Percentiles rank a stretch among this genome's conserved stretches.
These are phyloP conservation scores for Gila robusta DNA, from an alignment of 2,797 vertebrate genomes.

Conservation along the genomic window DNA sequence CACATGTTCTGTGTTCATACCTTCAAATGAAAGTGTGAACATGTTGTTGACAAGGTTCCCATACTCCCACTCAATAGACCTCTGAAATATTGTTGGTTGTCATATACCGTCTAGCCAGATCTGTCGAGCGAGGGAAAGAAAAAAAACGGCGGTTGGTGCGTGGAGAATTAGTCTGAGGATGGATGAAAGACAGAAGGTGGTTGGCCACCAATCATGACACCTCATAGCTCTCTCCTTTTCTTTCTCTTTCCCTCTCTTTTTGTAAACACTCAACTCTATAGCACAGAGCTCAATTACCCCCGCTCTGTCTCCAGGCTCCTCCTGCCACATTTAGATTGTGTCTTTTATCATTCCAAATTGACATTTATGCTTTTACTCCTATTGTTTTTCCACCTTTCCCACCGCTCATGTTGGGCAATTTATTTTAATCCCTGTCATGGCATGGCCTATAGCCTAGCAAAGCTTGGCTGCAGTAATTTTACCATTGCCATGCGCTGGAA, in stretches of 20 bases:
- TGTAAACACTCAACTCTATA: slow-evolving; percentile 64
- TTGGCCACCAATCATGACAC: slow-evolving; percentile 59
- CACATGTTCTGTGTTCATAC: slow-evolving; percentile 4
- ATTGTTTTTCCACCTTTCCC: slow-evolving; percentile 87
- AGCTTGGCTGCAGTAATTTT: slow-evolving; percentile 79
- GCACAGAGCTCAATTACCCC: slow-evolving; percentile 80
- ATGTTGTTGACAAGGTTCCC: slow-evolving; percentile 35
- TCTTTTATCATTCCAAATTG: slow-evolving; percentile 92
- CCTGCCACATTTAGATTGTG: slow-evolving; percentile 90
- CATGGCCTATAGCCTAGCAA: slow-evolving; percentile 77
- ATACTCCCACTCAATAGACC: slow-evolving; percentile 30
- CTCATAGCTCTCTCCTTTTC: slow-evolving; percentile 45
- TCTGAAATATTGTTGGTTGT: slow-evolving; percentile 38
- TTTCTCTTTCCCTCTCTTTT: slow-evolving; percentile 39
- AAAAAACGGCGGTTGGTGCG: slow-evolving; percentile 28
- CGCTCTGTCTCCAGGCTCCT: slow-evolving; percentile 88
- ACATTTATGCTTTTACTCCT: slow-evolving; percentile 91
- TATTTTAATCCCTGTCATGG: slow-evolving; percentile 88
- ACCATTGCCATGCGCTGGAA: slow-evolving; percentile 58
- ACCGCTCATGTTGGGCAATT: slow-evolving; percentile 84
- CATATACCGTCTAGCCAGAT: slow-evolving; percentile 32
- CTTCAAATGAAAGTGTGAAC: slow-evolving; percentile 20
- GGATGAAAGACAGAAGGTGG: slow-evolving; percentile 55
- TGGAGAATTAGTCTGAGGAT: slow-evolving; percentile 51
- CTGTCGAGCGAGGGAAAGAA: not conserved